Base-by-base conservation (phyloP, 2,113 vertebrate genomes). In the Gadus macrocephalus region DNA sequence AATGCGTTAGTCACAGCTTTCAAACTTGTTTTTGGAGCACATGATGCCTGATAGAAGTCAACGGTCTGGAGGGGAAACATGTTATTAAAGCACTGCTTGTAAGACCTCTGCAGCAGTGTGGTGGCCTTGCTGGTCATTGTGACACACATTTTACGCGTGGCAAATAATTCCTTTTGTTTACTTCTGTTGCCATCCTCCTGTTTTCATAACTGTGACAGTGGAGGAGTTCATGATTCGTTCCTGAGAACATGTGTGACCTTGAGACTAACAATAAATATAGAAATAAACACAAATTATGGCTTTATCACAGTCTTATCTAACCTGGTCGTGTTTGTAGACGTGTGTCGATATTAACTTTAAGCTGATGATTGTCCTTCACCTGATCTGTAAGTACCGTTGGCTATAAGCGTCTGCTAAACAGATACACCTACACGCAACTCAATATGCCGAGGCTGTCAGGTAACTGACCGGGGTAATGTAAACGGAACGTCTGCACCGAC, bases 201-300 rank as follows among this genome's bases (percentile, higher is more conserved):
- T 72, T 82, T 75, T 81, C 61, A 79, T 70, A 71, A 74, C 71
- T 74, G 61, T 68, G 74, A 65, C 77, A 79, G 71, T 66, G 79
- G 70, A 63, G 25, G 59, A 31, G 27, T 59, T 31, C 28, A 35
- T 59, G 55, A 16, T 56, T 74, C 74, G 31, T 53, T 78, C 53
- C 70, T 67, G 20, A 68, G 69, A 59, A 59, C 69, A 73, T 74
- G 22, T 4, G 76, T 14, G 42, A 14, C 42, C 42, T 42, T 11
- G 11, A 4, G 38, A 42, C 25, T 25, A 25, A 42, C 38, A 11
- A 14, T 49, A 49, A 49, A 49, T 49, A 49, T 14, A 49, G 42
- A 49, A 49, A 49, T 49, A 42, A 42, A 42, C 11, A 49, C 42
- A 49, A 49, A 49, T 49, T 1, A 42, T 11, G 38, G 38, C 38